Conservation (phyloP, 2,113 vertebrate species). For the Passer montanus region DNA sequence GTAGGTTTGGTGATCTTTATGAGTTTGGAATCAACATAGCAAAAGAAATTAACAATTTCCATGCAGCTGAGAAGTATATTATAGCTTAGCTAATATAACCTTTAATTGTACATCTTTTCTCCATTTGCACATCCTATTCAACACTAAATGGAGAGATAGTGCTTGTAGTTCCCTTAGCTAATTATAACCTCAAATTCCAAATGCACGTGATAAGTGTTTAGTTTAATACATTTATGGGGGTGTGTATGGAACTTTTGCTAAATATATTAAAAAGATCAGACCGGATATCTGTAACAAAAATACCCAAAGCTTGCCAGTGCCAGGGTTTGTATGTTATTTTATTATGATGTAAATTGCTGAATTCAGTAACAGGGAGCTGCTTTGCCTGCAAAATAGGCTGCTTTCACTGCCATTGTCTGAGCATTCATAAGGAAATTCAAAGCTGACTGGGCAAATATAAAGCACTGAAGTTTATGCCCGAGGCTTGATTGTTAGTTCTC, state of each 20-base stretch:
- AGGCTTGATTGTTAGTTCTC: conserved; percentile 66
- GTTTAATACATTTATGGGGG: not conserved
- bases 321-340: conserved; percentile 45
- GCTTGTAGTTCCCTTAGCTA: not conserved
- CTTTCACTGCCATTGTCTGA: conserved; percentile 66
- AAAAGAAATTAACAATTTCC: not conserved
- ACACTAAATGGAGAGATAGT: not conserved
- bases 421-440: conserved; percentile 70
- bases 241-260: not conserved
- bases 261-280: conserved; percentile 2
- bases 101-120: not conserved
- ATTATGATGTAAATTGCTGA: conserved; percentile 61
- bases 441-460: conserved; percentile 69
- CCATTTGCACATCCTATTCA: not conserved
- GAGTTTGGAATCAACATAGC: not conserved
- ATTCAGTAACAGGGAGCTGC: conserved; percentile 21
- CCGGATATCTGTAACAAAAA: conserved; percentile 28
- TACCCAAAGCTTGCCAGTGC: not conserved
- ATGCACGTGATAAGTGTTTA: not conserved
- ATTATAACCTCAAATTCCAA: not conserved
- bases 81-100: not conserved
- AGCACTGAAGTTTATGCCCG: conserved; percentile 56
- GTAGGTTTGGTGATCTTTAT: not conserved
- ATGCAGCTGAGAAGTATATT: not conserved
- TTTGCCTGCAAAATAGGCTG: conserved; percentile 68